These are phyloP conservation scores for Sinohyriopsis cumingii DNA, from an alignment of 2,888 invertebrate genomes.

Conservation along the genomic window DNA sequence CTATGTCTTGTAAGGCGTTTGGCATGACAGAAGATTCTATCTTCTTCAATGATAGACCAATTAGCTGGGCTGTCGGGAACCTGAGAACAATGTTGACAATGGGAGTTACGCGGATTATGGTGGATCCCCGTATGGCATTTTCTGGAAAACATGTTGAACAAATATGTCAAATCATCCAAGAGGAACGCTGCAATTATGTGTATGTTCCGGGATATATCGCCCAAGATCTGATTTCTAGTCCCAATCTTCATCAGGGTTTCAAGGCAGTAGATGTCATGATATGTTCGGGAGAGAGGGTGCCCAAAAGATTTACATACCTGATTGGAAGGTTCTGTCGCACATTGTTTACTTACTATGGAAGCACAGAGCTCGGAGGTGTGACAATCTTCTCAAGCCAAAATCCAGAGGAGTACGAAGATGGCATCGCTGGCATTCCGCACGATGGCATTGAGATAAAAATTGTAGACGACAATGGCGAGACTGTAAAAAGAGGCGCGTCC, in stretches of 20 bases:
- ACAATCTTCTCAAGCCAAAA: slow-evolving; percentile 1
- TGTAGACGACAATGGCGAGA: slow-evolving; percentile 13
- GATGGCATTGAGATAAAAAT: slow-evolving; percentile 29
- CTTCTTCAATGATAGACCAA: slow-evolving; percentile 23
- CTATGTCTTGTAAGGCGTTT: not conserved
- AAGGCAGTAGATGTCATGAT: slow-evolving; percentile 12
- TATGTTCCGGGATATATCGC: slow-evolving; percentile 26
- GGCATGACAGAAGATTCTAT: slow-evolving; percentile 7
- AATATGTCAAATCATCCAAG: slow-evolving; percentile 21
- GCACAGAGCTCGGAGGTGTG: slow-evolving; percentile 22
- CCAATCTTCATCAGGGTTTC: slow-evolving; percentile 12
- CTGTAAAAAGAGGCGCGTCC: slow-evolving; percentile 10
- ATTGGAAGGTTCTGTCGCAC: slow-evolving; percentile 10
- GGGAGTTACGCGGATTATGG: slow-evolving; percentile 25
- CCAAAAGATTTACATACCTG: not conserved
- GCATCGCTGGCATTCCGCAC: slow-evolving; percentile 22
- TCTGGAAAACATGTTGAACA: slow-evolving; percentile 17
- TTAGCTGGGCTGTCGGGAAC: slow-evolving; percentile 28
- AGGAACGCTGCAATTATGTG: slow-evolving; percentile 24
- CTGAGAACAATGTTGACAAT: slow-evolving; percentile 22
- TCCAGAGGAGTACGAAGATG: slow-evolving; percentile 21
- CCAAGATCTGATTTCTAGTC: slow-evolving; percentile 12
- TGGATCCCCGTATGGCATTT: slow-evolving; percentile 18
- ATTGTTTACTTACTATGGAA: slow-evolving; percentile 14
- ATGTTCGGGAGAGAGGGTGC: slow-evolving; percentile 21